phyloP scores from a whole-genome alignment of 2,113 vertebrate genomes.

The Cottus gobio region DNA sequence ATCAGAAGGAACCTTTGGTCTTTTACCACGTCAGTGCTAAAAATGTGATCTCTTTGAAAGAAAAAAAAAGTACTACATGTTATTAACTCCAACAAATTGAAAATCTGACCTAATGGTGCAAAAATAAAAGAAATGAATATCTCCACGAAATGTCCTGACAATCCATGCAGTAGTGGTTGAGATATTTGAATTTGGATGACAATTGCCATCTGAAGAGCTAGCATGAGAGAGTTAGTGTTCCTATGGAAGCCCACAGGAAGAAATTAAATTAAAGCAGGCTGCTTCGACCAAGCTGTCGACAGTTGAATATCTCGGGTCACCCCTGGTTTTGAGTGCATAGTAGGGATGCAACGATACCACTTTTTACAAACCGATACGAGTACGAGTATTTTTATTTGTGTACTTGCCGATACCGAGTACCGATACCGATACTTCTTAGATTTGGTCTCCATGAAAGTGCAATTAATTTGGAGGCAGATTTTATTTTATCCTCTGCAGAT shows the following conservation, averaged over 20 bases:
- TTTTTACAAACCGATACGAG: too few species aligned
- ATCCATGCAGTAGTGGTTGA: not conserved
- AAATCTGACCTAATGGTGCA: not conserved
- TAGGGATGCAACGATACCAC: too few species aligned
- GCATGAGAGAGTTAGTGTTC: not conserved
- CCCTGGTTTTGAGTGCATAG: not conserved
- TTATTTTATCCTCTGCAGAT: too few species aligned
- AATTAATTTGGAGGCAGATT: too few species aligned
- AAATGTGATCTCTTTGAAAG: not conserved
- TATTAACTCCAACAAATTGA: not conserved
- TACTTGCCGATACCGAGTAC: too few species aligned
- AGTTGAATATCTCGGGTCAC: not conserved
- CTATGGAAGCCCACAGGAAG: not conserved
- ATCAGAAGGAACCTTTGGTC: too few species aligned
- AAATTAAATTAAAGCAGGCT: too few species aligned
- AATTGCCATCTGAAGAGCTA: not conserved
- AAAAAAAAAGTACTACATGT: not conserved
- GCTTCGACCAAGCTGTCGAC: too few species aligned
- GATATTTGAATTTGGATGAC: not conserved
- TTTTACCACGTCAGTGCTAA: not conserved
- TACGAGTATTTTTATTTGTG: too few species aligned
- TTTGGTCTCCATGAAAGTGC: too few species aligned
- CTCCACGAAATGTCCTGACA: not conserved
- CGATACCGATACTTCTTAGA: too few species aligned
- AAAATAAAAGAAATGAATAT: not conserved